Evolutionary conservation across 2,888 invertebrate species (phyloP).

Genomic region (Drymonia ruficornis): DNA sequence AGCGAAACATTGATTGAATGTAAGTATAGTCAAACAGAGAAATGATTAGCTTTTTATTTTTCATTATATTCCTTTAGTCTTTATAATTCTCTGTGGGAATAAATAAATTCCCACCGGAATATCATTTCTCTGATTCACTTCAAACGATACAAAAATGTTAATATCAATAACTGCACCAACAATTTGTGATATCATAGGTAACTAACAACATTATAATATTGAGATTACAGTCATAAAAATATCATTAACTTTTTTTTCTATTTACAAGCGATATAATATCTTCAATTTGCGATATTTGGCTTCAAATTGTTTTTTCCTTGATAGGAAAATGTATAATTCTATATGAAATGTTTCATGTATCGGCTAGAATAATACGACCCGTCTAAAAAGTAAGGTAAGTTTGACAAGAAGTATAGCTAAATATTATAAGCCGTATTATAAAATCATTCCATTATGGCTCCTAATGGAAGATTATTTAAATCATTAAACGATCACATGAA

Average conservation of each 20-base stretch:
- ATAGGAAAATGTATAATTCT: constrained; percentile 42
- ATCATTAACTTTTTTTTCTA: constrained; percentile 52
- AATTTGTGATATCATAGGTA: constrained; percentile 73
- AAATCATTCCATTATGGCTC: constrained; percentile 5
- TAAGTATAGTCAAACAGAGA: not conserved
- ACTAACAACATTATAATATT: constrained; percentile 65
- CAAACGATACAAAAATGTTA: constrained; percentile 18
- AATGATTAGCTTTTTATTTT: not conserved
- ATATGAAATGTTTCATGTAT: constrained; percentile 45
- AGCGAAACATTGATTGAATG: constrained; percentile 1
- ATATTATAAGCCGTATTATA: not conserved
- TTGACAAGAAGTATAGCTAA: no score
- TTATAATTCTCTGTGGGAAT: no score
- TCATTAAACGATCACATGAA: constrained; percentile 18
- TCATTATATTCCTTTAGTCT: no score
- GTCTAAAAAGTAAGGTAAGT: no score
- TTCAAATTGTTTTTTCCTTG: constrained; percentile 59
- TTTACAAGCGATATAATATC: constrained; percentile 54
- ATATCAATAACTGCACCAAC: constrained; percentile 60
- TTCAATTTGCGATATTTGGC: constrained; percentile 77
- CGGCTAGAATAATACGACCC: not conserved
- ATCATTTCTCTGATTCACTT: constrained; percentile 26
- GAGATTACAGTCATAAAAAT: constrained; percentile 67
- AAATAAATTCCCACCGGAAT: no score
- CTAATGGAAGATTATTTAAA: not conserved